Percentiles rank a stretch among this genome's conserved stretches.
Evolutionary conservation across 1,140 invertebrate species (phyloP).

Genomic region (Macrosteles quadrilineatus): DNA sequence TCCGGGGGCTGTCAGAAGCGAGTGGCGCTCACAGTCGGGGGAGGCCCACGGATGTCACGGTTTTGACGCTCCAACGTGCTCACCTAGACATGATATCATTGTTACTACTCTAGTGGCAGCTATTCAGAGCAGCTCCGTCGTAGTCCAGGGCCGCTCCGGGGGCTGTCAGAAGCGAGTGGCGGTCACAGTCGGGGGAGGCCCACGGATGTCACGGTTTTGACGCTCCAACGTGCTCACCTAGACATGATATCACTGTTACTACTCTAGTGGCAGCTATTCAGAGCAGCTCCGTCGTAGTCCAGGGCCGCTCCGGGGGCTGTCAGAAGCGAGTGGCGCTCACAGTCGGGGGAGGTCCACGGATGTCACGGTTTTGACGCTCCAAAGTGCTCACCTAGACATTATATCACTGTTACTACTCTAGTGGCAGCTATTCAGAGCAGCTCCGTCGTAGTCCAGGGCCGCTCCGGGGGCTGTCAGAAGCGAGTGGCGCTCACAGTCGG

Average conservation of each 20-base stretch:
- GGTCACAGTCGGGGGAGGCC: neutral
- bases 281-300: conserved; percentile 23
- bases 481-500: too few species aligned
- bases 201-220: neutral
- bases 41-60: neutral
- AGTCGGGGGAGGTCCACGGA: neutral
- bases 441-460: neutral
- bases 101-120: neutral
- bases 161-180: conserved; percentile 36
- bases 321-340: conserved; percentile 34
- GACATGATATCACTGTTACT: neutral
- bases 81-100: neutral
- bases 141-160: conserved; percentile 19
- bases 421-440: neutral
- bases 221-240: neutral
- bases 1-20: conserved; percentile 34
- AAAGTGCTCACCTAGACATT: neutral
- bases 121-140: conserved; percentile 12
- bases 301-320: conserved; percentile 26
- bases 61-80: neutral
- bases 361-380: neutral
- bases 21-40: conserved; percentile 25
- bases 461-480: neutral
- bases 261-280: neutral
- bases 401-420: neutral